Conservation (phyloP, 2,113 vertebrate species). For the Elgaria multicarinata region DNA sequence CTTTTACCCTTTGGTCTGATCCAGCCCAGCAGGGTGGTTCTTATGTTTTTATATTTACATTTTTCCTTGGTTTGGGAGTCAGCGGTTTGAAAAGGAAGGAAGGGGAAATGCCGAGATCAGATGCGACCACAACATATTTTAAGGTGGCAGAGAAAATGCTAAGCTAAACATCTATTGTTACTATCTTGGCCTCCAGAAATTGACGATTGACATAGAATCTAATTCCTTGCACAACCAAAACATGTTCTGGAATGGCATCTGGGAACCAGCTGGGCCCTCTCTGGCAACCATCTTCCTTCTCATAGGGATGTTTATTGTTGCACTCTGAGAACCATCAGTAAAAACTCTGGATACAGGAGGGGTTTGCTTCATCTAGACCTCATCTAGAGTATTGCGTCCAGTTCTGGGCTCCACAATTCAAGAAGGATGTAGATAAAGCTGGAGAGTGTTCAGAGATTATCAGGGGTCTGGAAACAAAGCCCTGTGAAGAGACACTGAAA, state of each 20-base stretch:
- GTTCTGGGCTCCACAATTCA: too few species aligned
- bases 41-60: background rate
- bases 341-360: background rate
- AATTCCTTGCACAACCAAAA: background rate
- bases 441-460: too few species aligned
- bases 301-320: background rate
- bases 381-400: too few species aligned
- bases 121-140: too few species aligned
- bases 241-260: background rate
- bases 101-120: too few species aligned
- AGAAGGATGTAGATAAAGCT: too few species aligned
- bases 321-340: background rate
- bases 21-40: background rate
- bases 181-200: background rate
- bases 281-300: background rate
- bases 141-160: background rate
- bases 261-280: background rate
- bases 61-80: background rate
- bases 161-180: background rate
- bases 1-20: background rate
- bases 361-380: too few species aligned
- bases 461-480: too few species aligned
- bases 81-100: background rate
- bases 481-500: too few species aligned
- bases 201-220: background rate